Base-by-base conservation (phyloP, 2,113 vertebrate genomes). In the Anarhynchus alexandrinus region DNA sequence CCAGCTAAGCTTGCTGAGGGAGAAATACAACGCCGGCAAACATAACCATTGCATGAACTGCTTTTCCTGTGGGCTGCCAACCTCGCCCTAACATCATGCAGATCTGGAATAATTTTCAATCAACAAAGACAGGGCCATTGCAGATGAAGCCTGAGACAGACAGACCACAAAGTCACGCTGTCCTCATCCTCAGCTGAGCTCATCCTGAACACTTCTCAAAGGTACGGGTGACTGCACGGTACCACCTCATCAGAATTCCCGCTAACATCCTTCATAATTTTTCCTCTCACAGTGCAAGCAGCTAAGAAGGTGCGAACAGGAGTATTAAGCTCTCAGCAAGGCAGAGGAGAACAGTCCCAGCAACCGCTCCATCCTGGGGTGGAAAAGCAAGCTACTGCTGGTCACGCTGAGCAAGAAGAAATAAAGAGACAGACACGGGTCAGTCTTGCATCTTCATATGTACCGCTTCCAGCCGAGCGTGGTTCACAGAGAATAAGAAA, bases 61-160 rank as follows among this genome's bases (percentile, higher is more conserved):
- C 32, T 91, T 82, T 84, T 93, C 36, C 69, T 95, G 12, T n/a
- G 40, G 30, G 49, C 54, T 96, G 73, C 58, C 81, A 87, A n/a
- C 83, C 43, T 93, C 34, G 79, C 13, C 29, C 62, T 65, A 40
- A 79, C 42, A 69, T 57, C 22, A 43, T 36, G 36, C 34, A 80
- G 58, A 77, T 87, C 61, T 61, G 66, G 55, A 94, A 79, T 77
- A 93, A 91, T 91, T 96, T 95, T 83, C 49, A 70, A 38, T 91
- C 80, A 87, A 38, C 36, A 54, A 67, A 93, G 69, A 62, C 58
- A 70, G 14, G 29, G 20, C 11, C n/a, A 34, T 18, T 54, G 61
- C 30, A 54, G 83, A 49, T 54, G 21, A 76, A 82, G 58, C 26
- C 57, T 49, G 40, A 87, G 43, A 84, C 15, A 87, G 36, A 45